Conservation (phyloP, 2,113 vertebrate genomes). For the Phyllostomus hastatus region DNA sequence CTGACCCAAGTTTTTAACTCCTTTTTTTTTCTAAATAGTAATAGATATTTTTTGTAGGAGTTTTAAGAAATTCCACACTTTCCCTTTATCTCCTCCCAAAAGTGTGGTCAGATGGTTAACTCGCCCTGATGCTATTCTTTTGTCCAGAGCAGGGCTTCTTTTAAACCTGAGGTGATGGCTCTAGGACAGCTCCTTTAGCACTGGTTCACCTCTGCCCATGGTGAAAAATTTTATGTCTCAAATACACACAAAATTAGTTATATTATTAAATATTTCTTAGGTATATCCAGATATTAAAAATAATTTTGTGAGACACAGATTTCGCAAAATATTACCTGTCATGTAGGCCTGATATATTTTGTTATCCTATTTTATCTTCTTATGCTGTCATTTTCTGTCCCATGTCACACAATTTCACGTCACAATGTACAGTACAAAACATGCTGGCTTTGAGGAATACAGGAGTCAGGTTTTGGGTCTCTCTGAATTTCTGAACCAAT, state of each 20-base stretch:
- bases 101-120: neutral
- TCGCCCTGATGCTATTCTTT: neutral
- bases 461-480: neutral
- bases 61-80: neutral
- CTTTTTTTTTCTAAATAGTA: neutral
- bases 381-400: neutral
- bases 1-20: neutral
- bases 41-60: neutral
- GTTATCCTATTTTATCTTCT: neutral
- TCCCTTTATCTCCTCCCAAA: neutral
- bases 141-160: neutral
- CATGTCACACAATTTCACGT: neutral
- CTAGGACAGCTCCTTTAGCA: neutral
- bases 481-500: neutral
- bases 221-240: neutral
- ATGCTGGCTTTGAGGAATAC: too few relatives aligned
- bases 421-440: neutral
- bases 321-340: neutral
- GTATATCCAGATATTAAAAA: neutral
- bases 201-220: neutral
- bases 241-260: neutral
- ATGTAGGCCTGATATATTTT: neutral
- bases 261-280: neutral
- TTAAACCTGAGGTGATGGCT: neutral
- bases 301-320: neutral